phyloP scores from a whole-genome alignment of 2,113 vertebrate species.

The Heloderma charlesbogerti region DNA sequence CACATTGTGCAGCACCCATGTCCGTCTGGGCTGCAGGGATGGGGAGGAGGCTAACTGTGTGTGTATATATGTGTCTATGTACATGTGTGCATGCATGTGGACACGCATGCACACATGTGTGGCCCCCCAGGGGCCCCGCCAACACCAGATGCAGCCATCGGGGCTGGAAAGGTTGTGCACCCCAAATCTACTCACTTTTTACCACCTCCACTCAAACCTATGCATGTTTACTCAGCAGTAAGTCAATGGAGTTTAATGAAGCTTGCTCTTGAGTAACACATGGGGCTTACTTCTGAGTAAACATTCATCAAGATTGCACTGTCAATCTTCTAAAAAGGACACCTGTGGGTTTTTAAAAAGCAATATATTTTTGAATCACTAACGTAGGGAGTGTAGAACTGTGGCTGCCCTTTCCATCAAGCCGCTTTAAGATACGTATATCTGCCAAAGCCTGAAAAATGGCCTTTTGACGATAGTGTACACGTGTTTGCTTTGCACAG shows the following conservation, averaged over 20 bases:
- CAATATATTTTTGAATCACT: background rate
- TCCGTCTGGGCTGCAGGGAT: no score
- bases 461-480: background rate
- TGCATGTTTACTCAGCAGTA: background rate
- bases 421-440: rapidly evolving
- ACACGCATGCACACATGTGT: no score
- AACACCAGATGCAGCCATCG: no score
- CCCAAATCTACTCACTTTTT: background rate
- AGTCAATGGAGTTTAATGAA: background rate
- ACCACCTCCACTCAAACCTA: background rate
- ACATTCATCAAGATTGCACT: background rate
- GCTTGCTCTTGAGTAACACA: background rate
- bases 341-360: constrained; percentile 6
- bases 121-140: no score
- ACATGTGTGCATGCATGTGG: no score
- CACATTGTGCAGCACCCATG: no score
- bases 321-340: background rate
- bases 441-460: background rate
- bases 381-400: background rate
- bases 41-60: background rate
- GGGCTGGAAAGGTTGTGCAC: no score
- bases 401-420: background rate
- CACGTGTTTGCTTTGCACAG: background rate
- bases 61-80: no score
- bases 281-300: background rate